Evolutionary conservation across 92 coral and sea anemone species (phyloP), one percentile per base, ranked within the genome.

Genomic region (Siderastrea radians): DNA sequence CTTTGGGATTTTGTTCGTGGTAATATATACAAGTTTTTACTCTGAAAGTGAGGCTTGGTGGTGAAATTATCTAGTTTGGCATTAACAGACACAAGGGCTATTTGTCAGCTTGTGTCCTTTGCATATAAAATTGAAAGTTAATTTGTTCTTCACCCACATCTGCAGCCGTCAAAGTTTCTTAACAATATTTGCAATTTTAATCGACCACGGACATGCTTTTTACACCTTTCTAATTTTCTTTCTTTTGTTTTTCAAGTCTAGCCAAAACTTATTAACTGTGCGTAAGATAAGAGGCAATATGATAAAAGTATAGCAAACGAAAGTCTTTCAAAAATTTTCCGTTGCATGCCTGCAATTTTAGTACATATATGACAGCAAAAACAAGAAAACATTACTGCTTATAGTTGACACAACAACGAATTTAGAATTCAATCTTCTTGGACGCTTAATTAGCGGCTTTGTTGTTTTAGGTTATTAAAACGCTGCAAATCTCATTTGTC

Each of bases 161-260:
- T 80, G 84, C 52, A 68, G 66, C 19, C 59, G 57, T 66, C n/a
- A 52, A 49, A 47, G 68, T 78, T 17, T 49, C 44, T n/a, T 61
- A 53, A 80, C 38, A 68, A 55, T 4, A 82, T 45, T 43, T 68
- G 46, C 57, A 54, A 45, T 55, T 69, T 58, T 47, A 57, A 82
- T 82, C 45, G 13, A 69, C 5, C 49, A 2, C 10, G 54, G 77
- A 17, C 86, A 26, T 19, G 64, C 84, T 51, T 80, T 80, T 51
- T 1, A 64, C 73, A 50, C 74, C 10, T 58, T 15, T 12, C 11
- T 57, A 47, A 57, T 69, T 46, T 79, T 51, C 5, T 8, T 5
- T 10, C 12, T 57, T 77, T 60, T 44, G 51, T 69, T 82, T 69
- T 78, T 51, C 58, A 16, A 60, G 68, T 55, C 3, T 68, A 7